These are phyloP conservation scores for Leptonema lineaticorne DNA, from an alignment of 1,140 invertebrate species.

Conservation along the genomic window DNA sequence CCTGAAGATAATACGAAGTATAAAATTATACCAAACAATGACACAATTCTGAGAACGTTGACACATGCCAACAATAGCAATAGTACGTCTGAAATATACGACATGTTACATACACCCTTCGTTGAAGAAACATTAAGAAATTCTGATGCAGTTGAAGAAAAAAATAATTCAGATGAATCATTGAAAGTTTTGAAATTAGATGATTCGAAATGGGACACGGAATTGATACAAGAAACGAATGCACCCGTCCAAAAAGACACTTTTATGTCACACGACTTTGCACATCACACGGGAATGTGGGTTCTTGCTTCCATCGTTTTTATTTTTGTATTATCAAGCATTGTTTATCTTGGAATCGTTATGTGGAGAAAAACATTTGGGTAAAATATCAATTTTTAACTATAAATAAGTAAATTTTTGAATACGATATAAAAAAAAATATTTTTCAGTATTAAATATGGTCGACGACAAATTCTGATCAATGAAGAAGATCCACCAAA, in stretches of 20 bases:
- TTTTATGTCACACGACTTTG: background rate
- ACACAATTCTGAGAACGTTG: constrained; percentile 17
- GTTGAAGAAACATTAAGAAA: background rate
- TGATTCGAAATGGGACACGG: constrained; percentile 30
- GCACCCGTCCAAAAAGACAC: constrained; percentile 31
- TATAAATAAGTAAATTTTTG: too few relatives aligned
- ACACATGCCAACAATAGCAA: background rate
- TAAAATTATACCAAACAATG: constrained; percentile 34
- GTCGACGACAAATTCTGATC: constrained; percentile 32
- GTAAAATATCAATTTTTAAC: too few relatives aligned
- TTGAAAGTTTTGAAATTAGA: background rate
- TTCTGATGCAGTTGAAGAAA: too few relatives aligned
- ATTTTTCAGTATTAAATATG: constrained; percentile 31
- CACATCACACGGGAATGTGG: too few relatives aligned
- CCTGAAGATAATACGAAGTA: constrained; percentile 34
- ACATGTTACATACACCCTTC: constrained; percentile 23
- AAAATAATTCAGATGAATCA: background rate
- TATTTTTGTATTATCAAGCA: background rate
- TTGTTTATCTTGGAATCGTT: too few relatives aligned
- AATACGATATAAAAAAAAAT: constrained; percentile 7
- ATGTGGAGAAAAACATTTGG: too few relatives aligned
- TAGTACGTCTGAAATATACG: constrained; percentile 28
- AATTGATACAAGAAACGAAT: constrained; percentile 22
- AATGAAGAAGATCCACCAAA: constrained; percentile 35
- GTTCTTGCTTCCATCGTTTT: background rate